Percentiles rank a stretch among this genome's conserved stretches.
phyloP scores from a whole-genome alignment of 2,888 invertebrate genomes.

The Mimachlamys varia region DNA sequence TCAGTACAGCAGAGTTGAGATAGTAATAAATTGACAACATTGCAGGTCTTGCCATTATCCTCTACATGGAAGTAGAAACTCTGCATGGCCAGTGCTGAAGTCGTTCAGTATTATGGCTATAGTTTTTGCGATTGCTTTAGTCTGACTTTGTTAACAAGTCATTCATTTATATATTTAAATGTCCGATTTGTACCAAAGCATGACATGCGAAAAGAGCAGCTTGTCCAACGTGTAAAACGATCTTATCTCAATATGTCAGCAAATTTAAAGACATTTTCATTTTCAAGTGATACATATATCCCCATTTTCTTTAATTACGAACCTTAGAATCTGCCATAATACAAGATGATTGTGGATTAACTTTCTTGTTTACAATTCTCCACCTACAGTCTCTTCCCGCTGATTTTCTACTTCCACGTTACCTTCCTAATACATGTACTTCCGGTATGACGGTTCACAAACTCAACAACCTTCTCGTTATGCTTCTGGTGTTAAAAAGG shows the following conservation, averaged over 20 bases:
- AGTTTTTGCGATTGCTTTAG: too few species aligned
- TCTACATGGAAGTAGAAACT: too few species aligned
- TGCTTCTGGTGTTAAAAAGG: neutral
- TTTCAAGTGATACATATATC: neutral
- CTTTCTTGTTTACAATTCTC: neutral
- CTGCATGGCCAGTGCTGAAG: too few species aligned
- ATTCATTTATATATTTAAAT: neutral
- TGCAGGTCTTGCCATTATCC: too few species aligned
- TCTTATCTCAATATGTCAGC: neutral
- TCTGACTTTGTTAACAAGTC: too few species aligned
- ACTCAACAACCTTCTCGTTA: neutral
- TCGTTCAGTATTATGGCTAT: too few species aligned
- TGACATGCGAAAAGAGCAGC: neutral
- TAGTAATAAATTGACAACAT: too few species aligned
- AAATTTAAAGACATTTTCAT: neutral
- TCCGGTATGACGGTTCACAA: neutral
- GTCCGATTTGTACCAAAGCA: neutral
- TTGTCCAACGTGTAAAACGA: neutral
- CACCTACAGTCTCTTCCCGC: neutral
- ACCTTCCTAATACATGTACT: neutral
- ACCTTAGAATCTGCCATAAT: neutral
- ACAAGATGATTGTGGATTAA: neutral
- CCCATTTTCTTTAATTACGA: neutral
- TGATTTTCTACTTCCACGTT: slow-evolving; percentile 22
- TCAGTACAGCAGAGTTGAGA: too few species aligned